Base-by-base conservation (phyloP, 2,888 invertebrate genomes). In the Prosapia bicincta region DNA sequence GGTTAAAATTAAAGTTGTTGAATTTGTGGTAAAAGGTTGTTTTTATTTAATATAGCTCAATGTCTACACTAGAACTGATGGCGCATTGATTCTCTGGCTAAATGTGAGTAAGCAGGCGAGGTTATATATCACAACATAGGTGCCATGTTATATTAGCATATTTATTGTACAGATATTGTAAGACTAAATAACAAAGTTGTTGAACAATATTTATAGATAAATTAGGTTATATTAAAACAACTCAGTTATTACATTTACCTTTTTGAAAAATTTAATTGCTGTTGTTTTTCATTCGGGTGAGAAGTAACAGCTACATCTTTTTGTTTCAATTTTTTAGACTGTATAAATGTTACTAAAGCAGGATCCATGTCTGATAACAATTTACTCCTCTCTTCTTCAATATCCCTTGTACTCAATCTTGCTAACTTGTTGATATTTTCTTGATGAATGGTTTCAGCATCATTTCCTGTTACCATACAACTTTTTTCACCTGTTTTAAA, bases 341-440 rank as follows among this genome's bases (percentile, higher is more conserved):
- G 87, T 32, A 94, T 84, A 85, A 91, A 94, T 69, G 90, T 86
- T 7, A 94, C 83, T 54, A 93, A 83, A 71, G 89, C 89, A 3
- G 93, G 91, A 84, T 92, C 91, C 81, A 93, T 83, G 69, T 83
- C 87, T 25, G 87, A 83, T 10, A 95, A 81, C 25, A 97, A 84
- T 81, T 91, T 90, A 78, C 90, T 85, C 79, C 90, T 89, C 83
- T 96, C 95, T 72, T 88, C 88, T 20, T 93, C 81, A 80, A 97
- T 95, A 81, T 96, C 93, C 72, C 90, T 87, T 79, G 89, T 86
- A 0, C 89, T 88, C 93, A 97, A 92, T 82, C 88, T 84, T 65
- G 86, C 86, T 13, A 97, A 83, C 75, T 89, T 85, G 80, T 88
- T 85, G 0, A 92, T 68, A 85, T 96, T 97, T 84, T 94, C 92